Conservation (phyloP, 2,797 vertebrate species). For the Linurgus olivaceus region DNA sequence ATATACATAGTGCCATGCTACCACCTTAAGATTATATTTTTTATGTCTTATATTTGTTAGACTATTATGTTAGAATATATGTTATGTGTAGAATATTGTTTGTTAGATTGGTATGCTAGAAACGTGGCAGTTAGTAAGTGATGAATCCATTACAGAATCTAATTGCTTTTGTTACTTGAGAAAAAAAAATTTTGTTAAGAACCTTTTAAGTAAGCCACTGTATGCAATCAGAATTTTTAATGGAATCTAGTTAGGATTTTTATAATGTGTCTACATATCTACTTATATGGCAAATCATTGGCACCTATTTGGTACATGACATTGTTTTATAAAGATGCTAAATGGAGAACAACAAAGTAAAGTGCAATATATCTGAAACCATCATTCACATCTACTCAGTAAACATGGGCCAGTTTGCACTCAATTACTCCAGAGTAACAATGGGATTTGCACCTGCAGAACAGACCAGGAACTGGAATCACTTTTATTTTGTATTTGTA, state of each 20-base stretch:
- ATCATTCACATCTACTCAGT: neutral
- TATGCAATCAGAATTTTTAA: neutral
- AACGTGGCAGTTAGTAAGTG: neutral
- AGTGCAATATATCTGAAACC: neutral
- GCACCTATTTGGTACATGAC: neutral
- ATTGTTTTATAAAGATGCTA: neutral
- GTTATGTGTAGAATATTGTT: neutral
- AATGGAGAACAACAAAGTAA: neutral
- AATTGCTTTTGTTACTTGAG: neutral
- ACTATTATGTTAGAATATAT: neutral
- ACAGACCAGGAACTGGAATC: neutral
- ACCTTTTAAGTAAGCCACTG: neutral
- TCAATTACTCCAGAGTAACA: neutral
- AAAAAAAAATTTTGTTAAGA: neutral
- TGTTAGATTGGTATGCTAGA: neutral
- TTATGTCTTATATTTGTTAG: neutral
- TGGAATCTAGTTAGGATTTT: neutral
- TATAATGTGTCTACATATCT: neutral
- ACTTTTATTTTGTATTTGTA: neutral
- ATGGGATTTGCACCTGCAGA: neutral
- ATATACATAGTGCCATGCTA: neutral
- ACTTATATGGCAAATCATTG: neutral
- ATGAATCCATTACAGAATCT: constrained; percentile 15
- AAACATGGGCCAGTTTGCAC: neutral
- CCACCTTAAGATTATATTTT: neutral